phyloP scores from a whole-genome alignment of 2,113 vertebrate species.

The Phalacrocorax brasilianus region DNA sequence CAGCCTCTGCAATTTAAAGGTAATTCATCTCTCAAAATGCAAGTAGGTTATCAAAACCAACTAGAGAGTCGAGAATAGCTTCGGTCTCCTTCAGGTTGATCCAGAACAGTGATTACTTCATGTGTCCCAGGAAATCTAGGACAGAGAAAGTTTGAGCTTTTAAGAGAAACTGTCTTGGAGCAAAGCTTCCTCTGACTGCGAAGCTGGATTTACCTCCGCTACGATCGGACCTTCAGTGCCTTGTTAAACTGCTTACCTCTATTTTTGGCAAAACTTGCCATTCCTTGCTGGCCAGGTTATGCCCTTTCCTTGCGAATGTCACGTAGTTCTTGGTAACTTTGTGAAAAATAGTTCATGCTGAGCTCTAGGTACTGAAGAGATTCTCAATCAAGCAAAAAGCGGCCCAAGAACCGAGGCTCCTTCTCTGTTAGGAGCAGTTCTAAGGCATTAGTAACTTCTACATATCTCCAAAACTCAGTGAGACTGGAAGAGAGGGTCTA shows the following conservation, averaged over 20 bases:
- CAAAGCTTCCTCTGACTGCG: not conserved
- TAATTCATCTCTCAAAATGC: not conserved
- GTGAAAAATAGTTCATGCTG: not conserved
- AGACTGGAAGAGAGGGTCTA: too few relatives aligned
- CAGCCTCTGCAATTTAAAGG: not conserved
- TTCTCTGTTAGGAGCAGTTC: not conserved
- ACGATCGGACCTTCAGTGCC: fast-evolving
- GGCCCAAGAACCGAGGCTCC: not conserved
- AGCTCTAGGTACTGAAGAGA: not conserved
- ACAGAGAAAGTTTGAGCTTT: not conserved
- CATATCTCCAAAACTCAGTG: not conserved
- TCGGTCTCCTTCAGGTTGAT: not conserved
- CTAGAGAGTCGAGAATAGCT: not conserved
- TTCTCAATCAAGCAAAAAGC: not conserved
- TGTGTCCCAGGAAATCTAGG: not conserved
- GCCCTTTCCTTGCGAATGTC: not conserved
- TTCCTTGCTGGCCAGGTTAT: not conserved
- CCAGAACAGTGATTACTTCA: not conserved
- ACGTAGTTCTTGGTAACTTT: not conserved
- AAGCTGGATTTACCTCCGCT: not conserved
- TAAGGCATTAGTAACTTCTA: not conserved
- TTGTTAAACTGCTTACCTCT: not conserved
- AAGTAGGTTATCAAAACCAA: not conserved
- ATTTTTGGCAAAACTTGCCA: not conserved
- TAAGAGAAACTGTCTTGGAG: not conserved